Base-by-base conservation (phyloP, 1,140 invertebrate species). In the Drosophila biarmipes region DNA sequence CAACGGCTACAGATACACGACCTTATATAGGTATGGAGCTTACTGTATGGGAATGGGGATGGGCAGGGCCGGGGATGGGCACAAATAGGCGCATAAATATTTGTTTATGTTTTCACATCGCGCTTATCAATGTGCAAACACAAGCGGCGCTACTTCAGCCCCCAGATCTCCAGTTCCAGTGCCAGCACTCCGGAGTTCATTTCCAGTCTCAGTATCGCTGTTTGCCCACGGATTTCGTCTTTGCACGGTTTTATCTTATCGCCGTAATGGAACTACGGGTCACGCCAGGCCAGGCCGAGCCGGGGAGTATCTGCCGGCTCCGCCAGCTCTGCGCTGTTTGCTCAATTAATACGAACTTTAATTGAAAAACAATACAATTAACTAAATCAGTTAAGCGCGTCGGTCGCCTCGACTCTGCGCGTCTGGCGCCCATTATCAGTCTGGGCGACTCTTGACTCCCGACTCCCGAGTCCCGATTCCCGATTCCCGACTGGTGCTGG, bases 281-380 rank as follows among this genome's bases (percentile, higher is more conserved):
- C 73, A 61, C 52, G 73, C 54, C 72, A 37, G 67, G 56, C 49
- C 59, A 64, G 67, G 56, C 49, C 59, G 57, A 38, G 19, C 34
- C 37, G 55, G 14, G 8, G 17, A 4, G 19, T 64, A 55, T 52
- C 42, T 48, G 68, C 55, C 54, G 48, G n/a, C 34, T 19, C 37
- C 6, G 49, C 48, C 27, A 27, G 2, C 8, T 7, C 34, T 37
- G 17, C 10, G 71, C 27, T 78, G 84, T 89, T 89, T 89, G 73
- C 84, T 77, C 85, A 89, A 89, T 89, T 90, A 90, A 89, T 80
- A 90, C 68, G 61, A 89, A 84, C 72, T 90, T 80, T 89, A 90
- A 89, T 89, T 89, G 84, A 90, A 89, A 90, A 90, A 90, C 85
- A 89, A 89, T 89, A 87, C 79, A 90, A 89, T 89, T 89, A 89